phyloP scores from a whole-genome alignment of 2,888 invertebrate species.

The Margaritifera margaritifera region DNA sequence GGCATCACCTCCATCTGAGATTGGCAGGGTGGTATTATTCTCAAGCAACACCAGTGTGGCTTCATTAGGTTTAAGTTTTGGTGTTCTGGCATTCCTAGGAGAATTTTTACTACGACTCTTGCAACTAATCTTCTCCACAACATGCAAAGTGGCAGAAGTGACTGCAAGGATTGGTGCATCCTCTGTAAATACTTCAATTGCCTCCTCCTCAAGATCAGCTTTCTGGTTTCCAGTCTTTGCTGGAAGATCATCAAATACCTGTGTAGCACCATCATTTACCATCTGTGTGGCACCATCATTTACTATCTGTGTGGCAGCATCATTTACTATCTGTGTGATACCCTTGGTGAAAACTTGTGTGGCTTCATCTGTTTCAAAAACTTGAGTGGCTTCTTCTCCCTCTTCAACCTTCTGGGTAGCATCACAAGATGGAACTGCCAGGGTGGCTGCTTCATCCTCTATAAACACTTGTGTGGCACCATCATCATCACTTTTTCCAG shows the following conservation, averaged over 20 bases:
- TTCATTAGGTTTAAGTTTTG: slow-evolving; percentile 11
- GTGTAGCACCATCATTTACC: slow-evolving; percentile 11
- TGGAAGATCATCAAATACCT: neutral
- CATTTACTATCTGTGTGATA: too few relatives aligned
- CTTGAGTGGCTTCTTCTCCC: slow-evolving; percentile 12
- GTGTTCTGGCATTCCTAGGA: neutral
- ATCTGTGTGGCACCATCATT: slow-evolving; percentile 27
- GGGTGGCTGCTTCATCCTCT: slow-evolving; percentile 6
- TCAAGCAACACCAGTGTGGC: slow-evolving; percentile 29
- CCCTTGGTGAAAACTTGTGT: slow-evolving; percentile 14
- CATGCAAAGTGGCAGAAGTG: slow-evolving; percentile 19
- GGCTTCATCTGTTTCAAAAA: slow-evolving; percentile 15
- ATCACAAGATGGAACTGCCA: neutral
- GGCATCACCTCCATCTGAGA: slow-evolving; percentile 9
- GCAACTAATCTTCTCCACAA: slow-evolving; percentile 2
- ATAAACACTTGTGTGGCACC: slow-evolving; percentile 22
- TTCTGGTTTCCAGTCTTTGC: neutral
- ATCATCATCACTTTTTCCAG: slow-evolving; percentile 1
- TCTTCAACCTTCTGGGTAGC: slow-evolving; percentile 15
- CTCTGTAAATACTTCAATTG: slow-evolving; percentile 21
- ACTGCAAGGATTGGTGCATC: slow-evolving; percentile 2
- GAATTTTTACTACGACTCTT: neutral
- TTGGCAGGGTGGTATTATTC: neutral
- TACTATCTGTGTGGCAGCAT: slow-evolving; percentile 5
- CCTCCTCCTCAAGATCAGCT: slow-evolving; percentile 8